Percentiles rank a stretch among this genome's conserved stretches.
Conservation (phyloP, 2,113 vertebrate genomes). For the human (Homo sapiens) region DNA sequence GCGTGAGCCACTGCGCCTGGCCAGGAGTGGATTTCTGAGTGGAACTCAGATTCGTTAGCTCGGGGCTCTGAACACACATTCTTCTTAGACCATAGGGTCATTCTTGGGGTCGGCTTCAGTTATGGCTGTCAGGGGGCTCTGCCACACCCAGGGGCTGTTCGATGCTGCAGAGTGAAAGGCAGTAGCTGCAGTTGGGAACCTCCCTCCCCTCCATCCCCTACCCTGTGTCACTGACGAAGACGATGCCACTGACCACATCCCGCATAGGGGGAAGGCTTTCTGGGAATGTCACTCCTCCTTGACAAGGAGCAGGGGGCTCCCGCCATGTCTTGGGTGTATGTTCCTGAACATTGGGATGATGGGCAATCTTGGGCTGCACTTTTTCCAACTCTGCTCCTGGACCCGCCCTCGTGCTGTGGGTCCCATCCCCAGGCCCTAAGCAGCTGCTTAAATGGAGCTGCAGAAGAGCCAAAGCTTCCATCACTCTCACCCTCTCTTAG, state of each 20-base stretch:
- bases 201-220: too few species aligned
- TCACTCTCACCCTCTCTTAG: background rate
- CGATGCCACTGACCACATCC: background rate
- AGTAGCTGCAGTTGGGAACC: background rate
- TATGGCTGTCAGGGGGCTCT: too few species aligned
- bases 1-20: accelerated
- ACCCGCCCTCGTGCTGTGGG: accelerated
- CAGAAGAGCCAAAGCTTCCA: background rate
- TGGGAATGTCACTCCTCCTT: background rate
- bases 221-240: background rate
- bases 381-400: background rate
- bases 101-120: too few species aligned
- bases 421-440: too few species aligned
- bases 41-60: too few species aligned
- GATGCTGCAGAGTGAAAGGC: background rate
- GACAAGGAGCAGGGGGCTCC: background rate
- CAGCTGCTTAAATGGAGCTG: background rate
- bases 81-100: too few species aligned
- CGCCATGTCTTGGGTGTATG: background rate
- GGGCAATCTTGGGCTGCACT: background rate
- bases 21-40: too few species aligned
- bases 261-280: background rate
- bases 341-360: background rate
- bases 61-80: too few species aligned
- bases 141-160: too few species aligned